These are phyloP conservation scores for Gisinianus flammeolus DNA, from an alignment of 2,888 invertebrate genomes.

Conservation along the genomic window DNA sequence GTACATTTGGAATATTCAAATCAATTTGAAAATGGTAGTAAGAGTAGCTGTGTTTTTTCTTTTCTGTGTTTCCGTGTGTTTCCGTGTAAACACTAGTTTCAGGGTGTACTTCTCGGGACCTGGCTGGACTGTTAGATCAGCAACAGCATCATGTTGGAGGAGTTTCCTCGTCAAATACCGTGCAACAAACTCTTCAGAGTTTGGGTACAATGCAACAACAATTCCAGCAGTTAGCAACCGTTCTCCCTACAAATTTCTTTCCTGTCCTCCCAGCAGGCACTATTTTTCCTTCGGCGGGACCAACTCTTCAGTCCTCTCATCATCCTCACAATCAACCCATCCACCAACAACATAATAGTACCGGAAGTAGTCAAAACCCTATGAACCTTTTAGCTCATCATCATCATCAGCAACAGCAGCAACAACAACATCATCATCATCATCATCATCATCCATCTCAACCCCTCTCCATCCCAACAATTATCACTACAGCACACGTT, in stretches of 20 bases:
- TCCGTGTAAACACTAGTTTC: constrained; percentile 47
- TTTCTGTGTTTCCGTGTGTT: not conserved
- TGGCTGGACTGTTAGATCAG: constrained; percentile 44
- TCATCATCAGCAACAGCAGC: constrained; percentile 44
- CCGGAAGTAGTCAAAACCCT: constrained; percentile 46
- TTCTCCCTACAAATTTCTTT: constrained; percentile 58
- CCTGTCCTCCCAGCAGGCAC: constrained; percentile 68
- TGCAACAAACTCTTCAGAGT: constrained; percentile 52
- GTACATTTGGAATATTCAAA: too few relatives aligned
- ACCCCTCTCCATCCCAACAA: constrained; percentile 60
- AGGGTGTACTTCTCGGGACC: constrained; percentile 58
- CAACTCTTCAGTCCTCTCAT: constrained; percentile 64
- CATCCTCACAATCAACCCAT: constrained; percentile 67
- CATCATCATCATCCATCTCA: constrained; percentile 55
- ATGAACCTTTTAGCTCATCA: constrained; percentile 63
- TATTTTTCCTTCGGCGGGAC: constrained; percentile 68
- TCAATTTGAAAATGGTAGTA: too few relatives aligned
- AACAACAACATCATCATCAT: constrained; percentile 59
- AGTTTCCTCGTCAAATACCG: constrained; percentile 33
- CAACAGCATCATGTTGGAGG: constrained; percentile 31
- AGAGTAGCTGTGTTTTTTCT: too few relatives aligned
- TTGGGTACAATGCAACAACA: constrained; percentile 53
- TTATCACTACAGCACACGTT: constrained; percentile 60
- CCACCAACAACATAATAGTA: constrained; percentile 7
- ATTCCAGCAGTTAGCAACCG: constrained; percentile 58